Evolutionary conservation across 2,113 vertebrate genomes (phyloP), one percentile per base, ranked within the genome.

Genomic region (Rostratula benghalensis): DNA sequence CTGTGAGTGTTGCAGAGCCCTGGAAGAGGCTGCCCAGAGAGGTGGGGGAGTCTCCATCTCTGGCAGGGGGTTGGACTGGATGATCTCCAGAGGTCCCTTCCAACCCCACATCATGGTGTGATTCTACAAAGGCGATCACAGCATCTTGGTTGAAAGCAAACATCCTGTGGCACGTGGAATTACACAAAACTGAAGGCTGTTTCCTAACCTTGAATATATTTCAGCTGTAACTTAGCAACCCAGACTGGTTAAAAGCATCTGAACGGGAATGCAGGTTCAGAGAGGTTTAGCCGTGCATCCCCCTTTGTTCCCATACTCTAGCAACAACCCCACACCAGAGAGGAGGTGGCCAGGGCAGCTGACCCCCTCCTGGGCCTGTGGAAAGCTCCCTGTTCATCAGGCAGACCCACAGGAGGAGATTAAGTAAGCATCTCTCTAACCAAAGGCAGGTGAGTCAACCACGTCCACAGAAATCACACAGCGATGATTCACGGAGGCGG

Each of bases 171-270:
- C 91, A 71, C 80, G 1, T 0, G 82, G 50, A 69, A 33, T n/a
- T 41, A 37, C 73, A 56, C 60, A 83, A 23, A 37, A 30, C 23
- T 5, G 15, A 53, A 67, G 78, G 45, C 41, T 65, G 25, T 31
- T 51, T 37, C 85, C 80, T 37, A 75, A 31, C 69, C 79, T 35
- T 53, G 76, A 90, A 19, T 45, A 3, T 17, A 78, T 78, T 37
- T 56, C 80, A 81, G 83, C 65, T 68, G 94, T 70, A 90, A 77
- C 75, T 90, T 16, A 83, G 92, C 94, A 96, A 78, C 88, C 83
- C 17, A 28, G 23, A 9, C 46, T 3, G 53, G 73, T 35, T 25
- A 12, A 48, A 45, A 56, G 79, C 83, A 45, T 23, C 93, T 11
- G 43, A 37, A 7, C 20, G 48, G 79, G 45, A 87, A 57, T 0